A percentile compares a stretch with the other conserved stretches of the same genome.
Evolutionary conservation across 2,113 vertebrate genomes (phyloP).

Genomic region (Lampris incognitus): DNA sequence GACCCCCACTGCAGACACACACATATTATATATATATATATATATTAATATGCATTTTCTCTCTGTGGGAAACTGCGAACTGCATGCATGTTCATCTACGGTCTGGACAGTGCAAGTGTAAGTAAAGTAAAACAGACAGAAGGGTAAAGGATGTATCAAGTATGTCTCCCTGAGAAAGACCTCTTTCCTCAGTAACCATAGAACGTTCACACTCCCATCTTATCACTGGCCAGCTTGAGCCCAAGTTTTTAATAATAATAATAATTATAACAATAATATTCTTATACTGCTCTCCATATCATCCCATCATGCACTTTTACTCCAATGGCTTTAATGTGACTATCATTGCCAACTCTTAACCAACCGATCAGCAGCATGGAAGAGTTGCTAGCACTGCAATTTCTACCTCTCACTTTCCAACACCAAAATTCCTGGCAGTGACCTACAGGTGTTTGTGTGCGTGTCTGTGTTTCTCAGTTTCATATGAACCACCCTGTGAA

Average conservation of each 20-base stretch:
- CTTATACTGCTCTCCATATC: slow-evolving; percentile 28
- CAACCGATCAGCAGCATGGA: slow-evolving; percentile 25
- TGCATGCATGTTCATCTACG: slow-evolving; percentile 49
- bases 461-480: not conserved
- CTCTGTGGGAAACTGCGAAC: slow-evolving; percentile 28
- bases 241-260: not conserved
- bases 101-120: slow-evolving; percentile 5
- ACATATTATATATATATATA: slow-evolving; percentile 2
- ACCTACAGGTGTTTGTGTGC: slow-evolving; percentile 12
- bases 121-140: slow-evolving; percentile 49
- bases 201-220: slow-evolving; percentile 20
- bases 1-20: slow-evolving; percentile 36
- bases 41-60: slow-evolving; percentile 15
- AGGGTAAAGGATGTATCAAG: slow-evolving; percentile 72
- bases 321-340: slow-evolving; percentile 15
- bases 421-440: slow-evolving; percentile 37
- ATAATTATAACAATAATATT: slow-evolving; percentile 46
- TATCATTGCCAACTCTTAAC: slow-evolving; percentile 2
- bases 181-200: slow-evolving; percentile 63
- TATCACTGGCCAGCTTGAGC: slow-evolving; percentile 35
- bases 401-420: slow-evolving; percentile 20
- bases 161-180: slow-evolving; percentile 79
- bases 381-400: slow-evolving; percentile 22
- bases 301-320: slow-evolving; percentile 16
- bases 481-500: slow-evolving; percentile 29